Evolutionary conservation across 1,140 invertebrate species (phyloP), one percentile per base, ranked within the genome.

Genomic region (Drosophila ficusphila): DNA sequence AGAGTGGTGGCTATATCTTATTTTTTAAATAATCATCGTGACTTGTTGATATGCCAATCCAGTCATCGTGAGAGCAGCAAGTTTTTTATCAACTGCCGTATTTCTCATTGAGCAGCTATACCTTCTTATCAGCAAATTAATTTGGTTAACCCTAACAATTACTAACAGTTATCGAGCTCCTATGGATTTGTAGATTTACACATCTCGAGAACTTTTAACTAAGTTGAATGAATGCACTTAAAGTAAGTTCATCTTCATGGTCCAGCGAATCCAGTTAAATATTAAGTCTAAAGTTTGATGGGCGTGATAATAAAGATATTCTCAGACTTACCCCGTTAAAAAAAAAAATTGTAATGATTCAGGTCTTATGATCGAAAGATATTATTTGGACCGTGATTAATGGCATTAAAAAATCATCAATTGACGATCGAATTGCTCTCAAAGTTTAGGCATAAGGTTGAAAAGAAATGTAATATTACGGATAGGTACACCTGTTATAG

Each of bases 401-500:
- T n/a, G n/a, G n/a, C 2, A 5, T 6, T 41, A 11, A 19, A 19
- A 19, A 41, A 6, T 19, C 38, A 41, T 19, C 11, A 21, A 41
- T 42, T 4, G 12, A 9, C 23, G 3, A 44, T 27, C 42, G 42
- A 44, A 25, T 44, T 44, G 12, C 7, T 44, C 21, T 44, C 7
- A 44, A 44, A 16, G 14, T 16, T 2, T 16, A 16, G 4, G 14
- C 5, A 14, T n/a, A n/a, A n/a, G n/a, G n/a, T n/a, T n/a, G n/a
- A n/a, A n/a, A n/a, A n/a, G n/a, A n/a, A n/a, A n/a, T n/a, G n/a
- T n/a, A n/a, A n/a, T n/a, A n/a, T n/a, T n/a, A n/a, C n/a, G n/a
- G n/a, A n/a, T n/a, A 9, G 57, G 33, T 31, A 7, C 12, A 42
- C 57, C 25, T 41, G 57, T 61, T 52, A 14, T 18, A 16, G 12